Conservation (phyloP, 2,888 invertebrate genomes). For the Fragum whitleyi region DNA sequence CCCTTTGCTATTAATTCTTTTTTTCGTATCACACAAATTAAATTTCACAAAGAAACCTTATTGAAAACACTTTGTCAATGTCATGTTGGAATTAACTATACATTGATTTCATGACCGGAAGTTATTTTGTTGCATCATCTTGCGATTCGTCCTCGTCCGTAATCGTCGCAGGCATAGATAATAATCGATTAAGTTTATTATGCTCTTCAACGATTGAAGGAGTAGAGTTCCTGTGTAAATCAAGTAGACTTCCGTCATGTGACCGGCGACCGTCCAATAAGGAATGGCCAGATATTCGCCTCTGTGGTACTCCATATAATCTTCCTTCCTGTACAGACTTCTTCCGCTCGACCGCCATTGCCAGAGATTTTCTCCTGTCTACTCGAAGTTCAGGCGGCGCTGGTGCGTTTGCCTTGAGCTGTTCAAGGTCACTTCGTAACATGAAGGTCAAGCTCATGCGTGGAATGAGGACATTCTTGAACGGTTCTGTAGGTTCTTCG, state of each 20-base stretch:
- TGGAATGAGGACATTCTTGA: conserved; percentile 38
- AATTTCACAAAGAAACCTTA: too few relatives aligned
- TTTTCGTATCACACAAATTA: too few relatives aligned
- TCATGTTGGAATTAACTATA: too few relatives aligned
- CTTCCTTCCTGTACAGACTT: conserved; percentile 33
- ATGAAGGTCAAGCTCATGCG: conserved; percentile 56
- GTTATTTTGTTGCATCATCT: conserved; percentile 13
- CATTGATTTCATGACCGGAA: too few relatives aligned
- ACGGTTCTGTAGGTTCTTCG: conserved; percentile 32
- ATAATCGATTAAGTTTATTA: conserved; percentile 52
- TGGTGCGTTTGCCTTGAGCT: conserved; percentile 53
- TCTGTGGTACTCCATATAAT: not conserved
- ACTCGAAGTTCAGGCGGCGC: conserved; percentile 44
- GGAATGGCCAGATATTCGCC: conserved; percentile 33
- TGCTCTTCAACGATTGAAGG: conserved; percentile 46
- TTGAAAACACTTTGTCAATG: too few relatives aligned
- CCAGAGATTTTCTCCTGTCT: conserved; percentile 50
- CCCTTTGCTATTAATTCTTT: too few relatives aligned
- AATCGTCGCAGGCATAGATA: conserved; percentile 58
- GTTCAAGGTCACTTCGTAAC: conserved; percentile 55
- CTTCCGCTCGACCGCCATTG: conserved; percentile 48
- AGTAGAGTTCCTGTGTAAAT: conserved; percentile 15
- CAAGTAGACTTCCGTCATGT: conserved; percentile 13
- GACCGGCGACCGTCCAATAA: conserved; percentile 15
- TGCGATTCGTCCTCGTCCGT: conserved; percentile 46